Conservation (phyloP, 2,888 invertebrate species). For the Parnassius orleans region DNA sequence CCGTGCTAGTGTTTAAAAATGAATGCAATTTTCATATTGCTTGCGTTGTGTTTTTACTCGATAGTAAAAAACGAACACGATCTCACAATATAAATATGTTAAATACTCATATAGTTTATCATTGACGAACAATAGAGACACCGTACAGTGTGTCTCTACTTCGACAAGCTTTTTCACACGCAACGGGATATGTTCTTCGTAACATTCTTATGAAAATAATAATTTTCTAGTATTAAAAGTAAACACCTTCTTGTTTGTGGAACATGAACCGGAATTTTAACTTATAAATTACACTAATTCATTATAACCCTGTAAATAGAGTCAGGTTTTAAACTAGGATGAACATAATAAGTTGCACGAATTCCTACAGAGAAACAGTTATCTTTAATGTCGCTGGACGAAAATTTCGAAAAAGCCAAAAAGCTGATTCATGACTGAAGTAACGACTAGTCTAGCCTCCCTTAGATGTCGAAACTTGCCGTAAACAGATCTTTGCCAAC, state of each 20-base stretch:
- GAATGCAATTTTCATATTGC: too few relatives aligned
- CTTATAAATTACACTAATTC: conserved; percentile 5
- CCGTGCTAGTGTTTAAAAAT: too few relatives aligned
- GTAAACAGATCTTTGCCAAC: too few relatives aligned
- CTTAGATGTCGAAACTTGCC: too few relatives aligned
- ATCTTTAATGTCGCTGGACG: too few relatives aligned
- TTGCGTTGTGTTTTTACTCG: too few relatives aligned
- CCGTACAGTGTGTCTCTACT: not conserved
- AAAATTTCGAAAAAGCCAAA: too few relatives aligned
- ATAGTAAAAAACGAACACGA: too few relatives aligned
- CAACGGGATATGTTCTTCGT: not conserved
- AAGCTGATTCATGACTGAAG: too few relatives aligned
- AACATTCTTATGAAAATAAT: conserved; percentile 15
- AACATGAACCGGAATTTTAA: conserved; percentile 20
- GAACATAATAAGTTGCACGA: not conserved
- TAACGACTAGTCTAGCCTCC: too few relatives aligned
- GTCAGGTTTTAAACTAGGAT: conserved; percentile 4
- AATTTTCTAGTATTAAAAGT: conserved; percentile 11
- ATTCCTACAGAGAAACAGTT: not conserved
- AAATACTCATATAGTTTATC: not conserved
- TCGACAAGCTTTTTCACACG: conserved; percentile 14
- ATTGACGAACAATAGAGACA: not conserved
- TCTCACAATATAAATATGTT: too few relatives aligned
- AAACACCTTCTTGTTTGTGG: conserved; percentile 11
- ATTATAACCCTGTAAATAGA: conserved; percentile 6